phyloP scores from a whole-genome alignment of 2,888 invertebrate genomes.

The Diadromus collaris region DNA sequence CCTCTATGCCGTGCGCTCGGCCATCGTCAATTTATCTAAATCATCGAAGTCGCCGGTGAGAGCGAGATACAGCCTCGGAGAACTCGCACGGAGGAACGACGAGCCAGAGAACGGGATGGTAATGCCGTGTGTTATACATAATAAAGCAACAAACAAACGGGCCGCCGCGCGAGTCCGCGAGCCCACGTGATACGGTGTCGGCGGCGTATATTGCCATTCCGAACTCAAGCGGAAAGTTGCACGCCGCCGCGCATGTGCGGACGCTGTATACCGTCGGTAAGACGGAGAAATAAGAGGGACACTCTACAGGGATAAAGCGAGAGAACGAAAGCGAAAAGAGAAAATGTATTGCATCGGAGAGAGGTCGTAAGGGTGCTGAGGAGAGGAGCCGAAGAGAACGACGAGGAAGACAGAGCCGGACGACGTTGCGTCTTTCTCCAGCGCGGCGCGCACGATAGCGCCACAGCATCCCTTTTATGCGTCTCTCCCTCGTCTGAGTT shows the following conservation, averaged over 20 bases:
- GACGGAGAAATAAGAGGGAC: constrained; percentile 8
- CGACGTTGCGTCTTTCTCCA: constrained; percentile 23
- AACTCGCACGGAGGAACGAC: constrained; percentile 3
- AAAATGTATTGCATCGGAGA: constrained; percentile 35
- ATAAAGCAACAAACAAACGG: constrained; percentile 69
- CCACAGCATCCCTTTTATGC: background rate
- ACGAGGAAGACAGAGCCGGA: constrained; percentile 9
- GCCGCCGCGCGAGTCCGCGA: constrained; percentile 52
- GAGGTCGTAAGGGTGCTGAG: constrained; percentile 60
- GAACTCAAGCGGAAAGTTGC: constrained; percentile 43
- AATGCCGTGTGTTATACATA: constrained; percentile 68
- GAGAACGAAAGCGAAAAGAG: background rate
- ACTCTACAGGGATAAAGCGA: background rate
- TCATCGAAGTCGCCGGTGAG: constrained; percentile 62
- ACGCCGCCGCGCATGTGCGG: constrained; percentile 8
- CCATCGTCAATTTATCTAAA: constrained; percentile 72
- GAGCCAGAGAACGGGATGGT: constrained; percentile 62
- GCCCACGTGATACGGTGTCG: constrained; percentile 52
- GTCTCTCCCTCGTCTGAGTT: constrained; percentile 1
- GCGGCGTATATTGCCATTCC: constrained; percentile 46
- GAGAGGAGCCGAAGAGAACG: constrained; percentile 19
- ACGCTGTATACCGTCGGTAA: background rate
- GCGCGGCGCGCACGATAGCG: constrained; percentile 10
- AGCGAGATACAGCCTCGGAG: background rate
- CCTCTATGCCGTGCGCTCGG: constrained; percentile 46